Percentiles rank a stretch among this genome's conserved stretches.
Conservation (phyloP, 2,888 invertebrate species). For the Dicranocentrus wangi region DNA sequence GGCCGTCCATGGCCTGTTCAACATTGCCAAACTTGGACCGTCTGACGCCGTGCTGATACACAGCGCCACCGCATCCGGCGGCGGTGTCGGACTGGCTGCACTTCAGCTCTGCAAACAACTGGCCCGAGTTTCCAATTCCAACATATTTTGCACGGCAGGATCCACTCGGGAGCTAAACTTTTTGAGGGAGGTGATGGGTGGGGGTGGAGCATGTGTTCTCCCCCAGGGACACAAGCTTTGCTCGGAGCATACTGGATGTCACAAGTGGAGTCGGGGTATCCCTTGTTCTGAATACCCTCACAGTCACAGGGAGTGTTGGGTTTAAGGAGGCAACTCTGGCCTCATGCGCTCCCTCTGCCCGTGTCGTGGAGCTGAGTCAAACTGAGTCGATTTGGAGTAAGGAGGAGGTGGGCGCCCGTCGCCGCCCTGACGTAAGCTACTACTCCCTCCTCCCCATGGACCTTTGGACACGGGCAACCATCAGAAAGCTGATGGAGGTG, state of each 20-base stretch:
- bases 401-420: slow-evolving; percentile 41
- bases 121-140: slow-evolving; percentile 47
- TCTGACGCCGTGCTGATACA: slow-evolving; percentile 60
- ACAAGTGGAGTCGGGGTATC: slow-evolving; percentile 47
- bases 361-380: slow-evolving; percentile 62
- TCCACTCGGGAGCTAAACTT: slow-evolving; percentile 45
- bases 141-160: slow-evolving; percentile 58
- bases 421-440: slow-evolving; percentile 59
- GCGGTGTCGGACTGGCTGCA: slow-evolving; percentile 61
- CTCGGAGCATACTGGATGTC: slow-evolving; percentile 30
- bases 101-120: slow-evolving; percentile 62
- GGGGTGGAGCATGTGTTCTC: slow-evolving; percentile 59
- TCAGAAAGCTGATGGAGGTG: background rate
- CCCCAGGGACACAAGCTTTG: slow-evolving; percentile 30
- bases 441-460: slow-evolving; percentile 26
- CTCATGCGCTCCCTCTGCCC: slow-evolving; percentile 14
- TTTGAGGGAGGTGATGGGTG: slow-evolving; percentile 40
- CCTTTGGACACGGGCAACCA: slow-evolving; percentile 4
- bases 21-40: slow-evolving; percentile 39
- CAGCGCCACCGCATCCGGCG: slow-evolving; percentile 55
- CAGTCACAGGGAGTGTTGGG: slow-evolving; percentile 50
- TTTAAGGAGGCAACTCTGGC: slow-evolving; percentile 56
- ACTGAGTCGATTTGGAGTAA: slow-evolving; percentile 43
- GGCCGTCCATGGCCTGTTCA: slow-evolving; percentile 44
- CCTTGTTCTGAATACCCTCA: slow-evolving; percentile 62